Base-by-base conservation (phyloP, 2,888 invertebrate genomes). In the Drosophila rellima region DNA sequence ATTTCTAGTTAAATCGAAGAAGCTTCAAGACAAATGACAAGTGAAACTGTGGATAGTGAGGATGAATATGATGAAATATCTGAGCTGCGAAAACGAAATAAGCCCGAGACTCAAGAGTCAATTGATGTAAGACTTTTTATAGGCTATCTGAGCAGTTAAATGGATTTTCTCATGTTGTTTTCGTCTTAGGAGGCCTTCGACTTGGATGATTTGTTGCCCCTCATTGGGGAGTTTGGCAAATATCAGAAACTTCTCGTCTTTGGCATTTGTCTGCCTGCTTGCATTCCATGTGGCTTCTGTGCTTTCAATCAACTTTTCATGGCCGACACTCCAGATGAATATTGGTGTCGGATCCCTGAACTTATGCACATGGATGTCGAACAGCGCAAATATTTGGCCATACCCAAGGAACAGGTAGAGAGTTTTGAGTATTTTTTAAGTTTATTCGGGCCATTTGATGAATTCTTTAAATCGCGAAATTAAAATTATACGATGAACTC, bases 291-390 rank as follows among this genome's bases (percentile, higher is more conserved):
- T 88, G 97, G 97, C 31, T 98, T 97, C 93, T 96, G 97, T 92
- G 97, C 97, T 4, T 97, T 98, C 93, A 98, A 97, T 93, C 98
- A 98, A 93, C 94, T 98, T 37, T 98, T 98, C 93, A 97, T 98
- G 96, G 95, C 97, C n/a, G 96, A 97, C 84, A 95, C 95, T 35
- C 98, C 98, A 0, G 95, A 96, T 37, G 95, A 96, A 44, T 96
- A 97, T 93, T 97, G 97, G 97, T 98, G 98, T 90, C 93, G 92
- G 70, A 94, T 96, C 23, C 96, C 96, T 0, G 95, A 95, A 77
- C 92, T 97, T 63, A 91, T 93, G 55, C 88, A 91, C 77, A 91
- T 95, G 51, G 93, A 94, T 5, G 90, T 93, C 73, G 93, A 94
- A 56, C 93, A 94, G 88, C 93, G 95, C 61, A 95, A 94, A 92